Evolutionary conservation across 1,140 invertebrate genomes (phyloP), one percentile per base, ranked within the genome.

Genomic region (Papilio polytes): DNA sequence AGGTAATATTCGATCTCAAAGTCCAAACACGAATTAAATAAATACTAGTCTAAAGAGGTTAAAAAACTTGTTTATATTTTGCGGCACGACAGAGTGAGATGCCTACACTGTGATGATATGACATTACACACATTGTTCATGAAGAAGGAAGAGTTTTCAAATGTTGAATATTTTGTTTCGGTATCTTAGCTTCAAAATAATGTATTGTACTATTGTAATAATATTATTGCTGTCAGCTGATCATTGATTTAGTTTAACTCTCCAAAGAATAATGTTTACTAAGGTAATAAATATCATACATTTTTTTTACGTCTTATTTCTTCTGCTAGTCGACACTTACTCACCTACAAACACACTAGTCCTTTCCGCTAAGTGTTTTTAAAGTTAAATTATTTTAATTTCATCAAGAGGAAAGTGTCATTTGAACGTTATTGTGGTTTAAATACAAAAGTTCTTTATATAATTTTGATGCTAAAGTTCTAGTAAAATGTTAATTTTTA

Each of bases 141-240:
- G 26, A 13, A 70, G 63, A 13, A 70, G 26, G 12, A 26, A 70
- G 63, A 31, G 3, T 70, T 70, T 6, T 1, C 31, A 15, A 31
- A 70, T 3, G 1, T 70, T 70, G 15, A 36, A 70, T 70, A 70
- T 70, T 70, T 70, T 70, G 26, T 70, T 70, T 70, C 2, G 63
- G 13, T 31, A 70, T 70, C 26, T 70, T 70, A 70, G 26, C 26
- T 70, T 70, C 26, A 36, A 70, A 31, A 70, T 31, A 70, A 70
- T 70, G 63, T 31, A 70, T 70, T 70, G 26, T 70, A 70, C 26
- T 31, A 13, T 70, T 70, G 63, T 31, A 70, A 70, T 15, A 70
- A 70, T 70, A 70, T 70, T 70, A 70, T 70, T 70, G 63, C 26
- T 70, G 12, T 12, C 26, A 12, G 63, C 18, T 70, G 26, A 10